Percentiles rank a stretch among this genome's conserved stretches.
Conservation (phyloP, 1,140 invertebrate genomes). For the Zeugodacus cucurbitae region DNA sequence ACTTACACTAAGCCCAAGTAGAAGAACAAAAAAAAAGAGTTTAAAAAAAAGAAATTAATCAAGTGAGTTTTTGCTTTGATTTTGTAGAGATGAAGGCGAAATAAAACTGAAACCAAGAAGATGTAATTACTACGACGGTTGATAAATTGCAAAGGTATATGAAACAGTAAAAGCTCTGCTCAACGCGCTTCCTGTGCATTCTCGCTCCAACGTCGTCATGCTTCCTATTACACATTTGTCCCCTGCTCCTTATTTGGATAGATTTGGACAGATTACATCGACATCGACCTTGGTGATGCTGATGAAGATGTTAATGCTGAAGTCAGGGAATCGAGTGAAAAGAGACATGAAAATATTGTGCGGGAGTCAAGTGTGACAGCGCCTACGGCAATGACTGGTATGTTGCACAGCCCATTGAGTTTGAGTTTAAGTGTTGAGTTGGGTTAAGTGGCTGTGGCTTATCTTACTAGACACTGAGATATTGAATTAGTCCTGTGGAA, state of each 20-base stretch:
- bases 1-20: neutral
- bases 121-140: neutral
- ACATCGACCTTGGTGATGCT: neutral
- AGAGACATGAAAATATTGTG: no score
- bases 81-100: neutral
- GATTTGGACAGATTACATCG: neutral
- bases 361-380: no score
- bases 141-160: neutral
- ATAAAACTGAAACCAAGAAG: no score
- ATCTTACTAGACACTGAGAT: no score
- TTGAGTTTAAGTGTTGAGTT: no score
- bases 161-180: constrained; percentile 3
- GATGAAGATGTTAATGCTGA: neutral
- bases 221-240: neutral
- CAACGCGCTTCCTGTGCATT: neutral
- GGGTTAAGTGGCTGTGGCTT: no score
- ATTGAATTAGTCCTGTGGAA: no score
- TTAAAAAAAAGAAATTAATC: no score
- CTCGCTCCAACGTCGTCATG: neutral
- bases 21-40: no score
- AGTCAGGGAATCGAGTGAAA: neutral
- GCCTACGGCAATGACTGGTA: no score
- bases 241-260: neutral
- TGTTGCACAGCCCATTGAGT: no score
- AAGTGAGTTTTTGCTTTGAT: neutral